Evolutionary conservation across 2,797 vertebrate genomes (phyloP).

Genomic region (Enteromius afrohamiltoni): DNA sequence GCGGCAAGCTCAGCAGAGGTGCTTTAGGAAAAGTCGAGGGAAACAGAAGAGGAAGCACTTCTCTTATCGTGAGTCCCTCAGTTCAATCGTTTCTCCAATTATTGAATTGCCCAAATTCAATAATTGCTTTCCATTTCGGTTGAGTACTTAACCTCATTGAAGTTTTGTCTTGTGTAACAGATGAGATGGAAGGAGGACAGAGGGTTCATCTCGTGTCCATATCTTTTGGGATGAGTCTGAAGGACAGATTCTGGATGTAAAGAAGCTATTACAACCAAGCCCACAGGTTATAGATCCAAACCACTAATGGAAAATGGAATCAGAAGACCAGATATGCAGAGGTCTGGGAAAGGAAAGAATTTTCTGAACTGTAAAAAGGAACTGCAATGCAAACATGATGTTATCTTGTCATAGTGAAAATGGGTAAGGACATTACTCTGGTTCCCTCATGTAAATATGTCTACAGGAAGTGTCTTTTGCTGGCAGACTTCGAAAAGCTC

Average conservation of each 20-base stretch:
- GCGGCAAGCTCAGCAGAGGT: conserved; percentile 59
- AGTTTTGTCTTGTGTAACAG: conserved; percentile 29
- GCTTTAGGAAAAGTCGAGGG: conserved; percentile 60
- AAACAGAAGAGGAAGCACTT: conserved; percentile 58
- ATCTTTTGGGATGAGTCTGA: conserved; percentile 79
- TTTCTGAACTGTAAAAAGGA: neutral
- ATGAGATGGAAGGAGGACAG: conserved; percentile 47
- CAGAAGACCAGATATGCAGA: neutral
- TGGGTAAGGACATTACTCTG: conserved; percentile 10
- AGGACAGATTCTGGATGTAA: conserved; percentile 66
- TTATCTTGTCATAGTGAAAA: conserved; percentile 44
- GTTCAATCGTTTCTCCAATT: neutral
- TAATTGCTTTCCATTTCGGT: neutral
- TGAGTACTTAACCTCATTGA: neutral
- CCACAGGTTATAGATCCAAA: conserved; percentile 30
- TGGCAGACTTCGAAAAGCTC: neutral
- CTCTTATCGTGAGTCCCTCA: conserved; percentile 53
- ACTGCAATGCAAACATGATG: conserved; percentile 13
- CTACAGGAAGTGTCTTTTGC: neutral
- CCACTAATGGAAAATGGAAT: neutral
- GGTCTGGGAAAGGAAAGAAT: conserved; percentile 1
- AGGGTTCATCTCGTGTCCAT: conserved; percentile 65
- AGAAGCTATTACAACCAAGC: conserved; percentile 58
- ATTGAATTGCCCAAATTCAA: neutral
- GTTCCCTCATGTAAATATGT: neutral